Base-by-base conservation (phyloP, 1,140 invertebrate species). In the Drosophila kikkawai region DNA sequence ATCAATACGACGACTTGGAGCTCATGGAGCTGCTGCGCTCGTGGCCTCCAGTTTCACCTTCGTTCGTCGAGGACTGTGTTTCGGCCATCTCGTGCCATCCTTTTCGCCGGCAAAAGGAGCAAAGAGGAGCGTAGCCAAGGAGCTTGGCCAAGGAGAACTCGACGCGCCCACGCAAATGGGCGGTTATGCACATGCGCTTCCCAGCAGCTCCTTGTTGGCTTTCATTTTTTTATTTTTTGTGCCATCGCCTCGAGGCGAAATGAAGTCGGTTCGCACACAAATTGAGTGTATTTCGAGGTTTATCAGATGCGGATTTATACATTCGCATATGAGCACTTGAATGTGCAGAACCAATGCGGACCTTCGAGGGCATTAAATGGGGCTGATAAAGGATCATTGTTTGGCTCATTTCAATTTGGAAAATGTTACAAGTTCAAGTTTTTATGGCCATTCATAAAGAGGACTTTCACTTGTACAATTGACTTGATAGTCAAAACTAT, bases 151-250 rank as follows among this genome's bases (percentile, higher is more conserved):
- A 63, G 44, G 66, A 57, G 34, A 64, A 37, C 17, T 39, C 60
- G 19, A 7, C 19, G 29, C 66, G 36, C 67, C 77, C 70, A 66
- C 65, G 64, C 51, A 67, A 77, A 64, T 85, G 81, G 82, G 78
- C 82, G 82, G 64, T 75, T 84, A 85, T 90, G 84, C 84, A 84
- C 84, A 88, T 88, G 84, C 84, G 84, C 84, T 90, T 70, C 55
- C 39, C 50, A 70, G 56, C 63, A 53, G 45, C 41, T 36, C 37
- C 61, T 39, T 51, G 29, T 67, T 47, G 47, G 51, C 57, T 51
- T 55, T 17, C 41, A 22, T 71, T 37, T 37, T 15, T 36, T 22
- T 37, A 34, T 37, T n/a, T 59, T 47, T n/a, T 19, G 32, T 11
- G 42, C 45, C 44, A 45, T 36, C 42, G 42, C 58, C 48, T 56